Conservation (phyloP, 2,888 invertebrate genomes). For the Apamea epomidion region DNA sequence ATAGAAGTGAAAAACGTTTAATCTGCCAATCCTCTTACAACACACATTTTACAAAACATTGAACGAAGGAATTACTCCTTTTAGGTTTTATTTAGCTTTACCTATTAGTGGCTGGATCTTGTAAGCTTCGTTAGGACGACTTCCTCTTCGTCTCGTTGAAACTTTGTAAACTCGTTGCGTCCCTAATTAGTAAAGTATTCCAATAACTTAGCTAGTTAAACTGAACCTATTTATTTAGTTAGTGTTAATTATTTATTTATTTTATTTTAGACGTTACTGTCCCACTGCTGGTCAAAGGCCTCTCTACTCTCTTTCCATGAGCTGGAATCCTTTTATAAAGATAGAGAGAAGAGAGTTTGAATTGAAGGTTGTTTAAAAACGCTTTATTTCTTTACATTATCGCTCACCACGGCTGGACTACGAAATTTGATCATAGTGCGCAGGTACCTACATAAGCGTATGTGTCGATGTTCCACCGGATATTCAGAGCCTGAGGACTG, state of each 20-base stretch:
- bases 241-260: background rate
- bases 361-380: conserved; percentile 1
- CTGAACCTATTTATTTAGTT: background rate
- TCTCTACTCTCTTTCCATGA: too few relatives aligned
- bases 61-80: background rate
- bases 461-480: background rate
- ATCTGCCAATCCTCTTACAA: background rate
- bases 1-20: background rate
- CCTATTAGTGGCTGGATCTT: background rate
- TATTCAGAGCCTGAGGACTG: conserved; percentile 1
- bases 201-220: background rate
- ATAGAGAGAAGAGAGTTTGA: too few relatives aligned
- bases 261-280: too few relatives aligned
- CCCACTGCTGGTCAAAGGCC: too few relatives aligned
- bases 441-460: conserved; percentile 1
- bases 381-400: background rate
- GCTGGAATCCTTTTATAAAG: too few relatives aligned
- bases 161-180: conserved; percentile 14
- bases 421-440: background rate
- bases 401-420: background rate
- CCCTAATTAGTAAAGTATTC: background rate
- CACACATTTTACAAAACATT: background rate
- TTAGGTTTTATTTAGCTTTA: background rate
- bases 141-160: background rate
- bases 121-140: background rate